Conservation (phyloP, 2,113 vertebrate genomes). For the Phaethon lepturus region DNA sequence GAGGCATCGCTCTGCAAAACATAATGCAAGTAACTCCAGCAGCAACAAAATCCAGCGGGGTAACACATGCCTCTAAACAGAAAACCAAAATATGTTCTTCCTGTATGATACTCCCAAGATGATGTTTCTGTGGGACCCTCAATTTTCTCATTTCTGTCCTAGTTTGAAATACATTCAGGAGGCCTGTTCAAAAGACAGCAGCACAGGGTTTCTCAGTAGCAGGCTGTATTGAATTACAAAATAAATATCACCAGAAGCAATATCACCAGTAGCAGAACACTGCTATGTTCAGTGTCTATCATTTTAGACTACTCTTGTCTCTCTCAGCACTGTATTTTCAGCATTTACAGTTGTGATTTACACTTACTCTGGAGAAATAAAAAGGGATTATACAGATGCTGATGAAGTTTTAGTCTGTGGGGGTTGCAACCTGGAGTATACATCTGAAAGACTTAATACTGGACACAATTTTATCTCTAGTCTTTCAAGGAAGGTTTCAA, state of each 20-base stretch:
- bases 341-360: conserved; percentile 1
- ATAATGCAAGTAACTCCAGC: background rate
- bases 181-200: background rate
- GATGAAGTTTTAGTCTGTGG: background rate
- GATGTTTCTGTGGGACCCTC: background rate
- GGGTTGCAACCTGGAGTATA: background rate
- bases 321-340: background rate
- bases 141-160: background rate
- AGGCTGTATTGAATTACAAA: conserved; percentile 30
- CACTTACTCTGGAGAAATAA: background rate
- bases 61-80: background rate
- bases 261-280: conserved; percentile 8
- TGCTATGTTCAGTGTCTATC: background rate
- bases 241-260: conserved; percentile 19
- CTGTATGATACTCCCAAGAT: background rate
- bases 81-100: background rate
- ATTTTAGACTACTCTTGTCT: background rate
- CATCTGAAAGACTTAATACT: background rate
- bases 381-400: background rate
- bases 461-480: background rate
- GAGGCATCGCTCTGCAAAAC: background rate
- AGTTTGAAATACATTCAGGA: background rate
- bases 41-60: background rate
- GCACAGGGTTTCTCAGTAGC: conserved; percentile 1
- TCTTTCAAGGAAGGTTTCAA: conserved; percentile 34